Percentiles rank a stretch among this genome's conserved stretches.
These are phyloP conservation scores for Zaprionus obscuricornis DNA, from an alignment of 2,888 invertebrate genomes.

Conservation along the genomic window DNA sequence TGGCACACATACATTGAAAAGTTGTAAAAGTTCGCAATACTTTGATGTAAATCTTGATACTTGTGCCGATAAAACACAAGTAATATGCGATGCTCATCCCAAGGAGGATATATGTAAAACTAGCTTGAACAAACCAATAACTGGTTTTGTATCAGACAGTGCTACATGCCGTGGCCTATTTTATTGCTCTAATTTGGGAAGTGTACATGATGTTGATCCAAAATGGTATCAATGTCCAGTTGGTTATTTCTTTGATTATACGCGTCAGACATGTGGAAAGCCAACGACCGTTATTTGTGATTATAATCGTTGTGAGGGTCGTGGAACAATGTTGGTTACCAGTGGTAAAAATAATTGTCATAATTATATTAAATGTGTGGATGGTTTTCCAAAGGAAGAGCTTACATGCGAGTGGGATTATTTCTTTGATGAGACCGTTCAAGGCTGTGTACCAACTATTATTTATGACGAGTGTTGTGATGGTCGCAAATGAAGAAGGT, in stretches of 20 bases:
- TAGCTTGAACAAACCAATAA: conserved; percentile 14
- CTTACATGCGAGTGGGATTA: conserved; percentile 61
- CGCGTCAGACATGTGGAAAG: conserved; percentile 40
- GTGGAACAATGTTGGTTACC: conserved; percentile 64
- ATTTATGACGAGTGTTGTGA: conserved; percentile 71
- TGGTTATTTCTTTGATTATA: conserved; percentile 66
- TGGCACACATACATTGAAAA: conserved; percentile 21
- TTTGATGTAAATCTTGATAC: conserved; percentile 58
- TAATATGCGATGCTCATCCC: conserved; percentile 66
- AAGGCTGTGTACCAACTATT: conserved; percentile 66
- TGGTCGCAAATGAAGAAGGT: conserved; percentile 44
- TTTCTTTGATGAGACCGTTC: conserved; percentile 73
- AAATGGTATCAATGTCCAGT: conserved; percentile 70
- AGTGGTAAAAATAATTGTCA: conserved; percentile 71
- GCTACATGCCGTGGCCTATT: conserved; percentile 80
- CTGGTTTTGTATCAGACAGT: conserved; percentile 50
- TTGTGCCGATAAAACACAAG: conserved; percentile 53
- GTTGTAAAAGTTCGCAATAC: conserved; percentile 53
- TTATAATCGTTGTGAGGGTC: conserved; percentile 79
- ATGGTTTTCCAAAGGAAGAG: conserved; percentile 44
- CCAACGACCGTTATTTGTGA: conserved; percentile 62
- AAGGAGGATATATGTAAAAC: conserved; percentile 56
- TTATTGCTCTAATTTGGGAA: conserved; percentile 47
- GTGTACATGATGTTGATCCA: conserved; percentile 63
- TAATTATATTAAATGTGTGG: conserved; percentile 64